These are phyloP conservation scores for Cactoblastis cactorum DNA, from an alignment of 2,888 invertebrate genomes.

Conservation along the genomic window DNA sequence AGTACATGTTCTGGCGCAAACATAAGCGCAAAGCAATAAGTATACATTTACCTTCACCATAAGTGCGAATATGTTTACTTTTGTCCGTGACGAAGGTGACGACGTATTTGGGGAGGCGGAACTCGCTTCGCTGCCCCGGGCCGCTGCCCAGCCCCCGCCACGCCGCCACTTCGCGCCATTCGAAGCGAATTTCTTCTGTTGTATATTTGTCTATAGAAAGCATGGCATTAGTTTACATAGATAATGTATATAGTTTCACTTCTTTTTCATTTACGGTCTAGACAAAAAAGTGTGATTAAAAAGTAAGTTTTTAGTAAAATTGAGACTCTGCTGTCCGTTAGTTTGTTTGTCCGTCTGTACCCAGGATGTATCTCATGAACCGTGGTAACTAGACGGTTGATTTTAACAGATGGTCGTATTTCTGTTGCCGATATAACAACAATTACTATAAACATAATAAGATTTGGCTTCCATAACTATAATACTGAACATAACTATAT, in stretches of 20 bases:
- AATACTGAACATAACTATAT: too few relatives aligned
- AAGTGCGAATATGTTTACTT: conserved; percentile 80
- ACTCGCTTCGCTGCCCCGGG: conserved; percentile 75
- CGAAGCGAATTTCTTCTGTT: conserved; percentile 79
- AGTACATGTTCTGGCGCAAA: conserved; percentile 62
- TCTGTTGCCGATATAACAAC: too few relatives aligned
- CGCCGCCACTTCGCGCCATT: conserved; percentile 79
- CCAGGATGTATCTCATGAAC: too few relatives aligned
- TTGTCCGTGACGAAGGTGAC: conserved; percentile 81
- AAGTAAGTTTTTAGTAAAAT: too few relatives aligned
- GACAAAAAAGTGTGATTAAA: too few relatives aligned
- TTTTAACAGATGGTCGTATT: too few relatives aligned
- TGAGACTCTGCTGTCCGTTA: too few relatives aligned
- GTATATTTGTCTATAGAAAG: conserved; percentile 80
- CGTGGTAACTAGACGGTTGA: too few relatives aligned
- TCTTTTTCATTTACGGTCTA: too few relatives aligned
- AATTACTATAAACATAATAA: too few relatives aligned
- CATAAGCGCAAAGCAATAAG: conserved; percentile 73
- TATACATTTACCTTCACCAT: conserved; percentile 82
- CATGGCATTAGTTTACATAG: background rate
- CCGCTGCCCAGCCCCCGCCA: conserved; percentile 63
- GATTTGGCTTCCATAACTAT: too few relatives aligned
- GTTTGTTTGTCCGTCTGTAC: too few relatives aligned
- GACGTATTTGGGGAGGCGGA: conserved; percentile 82
- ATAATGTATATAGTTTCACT: background rate